These are phyloP conservation scores for Australoheros scitulus DNA, from an alignment of 2,113 vertebrate genomes.

Conservation along the genomic window DNA sequence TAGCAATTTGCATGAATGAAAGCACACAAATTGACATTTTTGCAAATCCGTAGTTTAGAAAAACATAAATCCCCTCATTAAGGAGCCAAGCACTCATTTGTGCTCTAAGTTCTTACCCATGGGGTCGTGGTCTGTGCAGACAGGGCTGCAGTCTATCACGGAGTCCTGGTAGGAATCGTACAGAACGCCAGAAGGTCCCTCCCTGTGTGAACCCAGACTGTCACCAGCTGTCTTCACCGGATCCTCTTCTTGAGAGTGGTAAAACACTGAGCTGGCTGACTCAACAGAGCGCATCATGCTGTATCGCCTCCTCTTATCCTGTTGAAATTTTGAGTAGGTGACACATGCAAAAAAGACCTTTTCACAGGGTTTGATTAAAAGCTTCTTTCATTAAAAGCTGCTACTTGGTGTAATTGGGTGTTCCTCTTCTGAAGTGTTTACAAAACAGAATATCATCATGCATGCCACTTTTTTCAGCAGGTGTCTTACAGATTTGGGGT, in stretches of 20 bases:
- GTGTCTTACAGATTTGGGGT: slow-evolving; percentile 82
- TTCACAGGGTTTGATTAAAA: slow-evolving; percentile 1
- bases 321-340: slow-evolving; percentile 34
- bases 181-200: slow-evolving; percentile 46
- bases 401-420: background rate
- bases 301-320: slow-evolving; percentile 89
- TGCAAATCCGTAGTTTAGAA: background rate
- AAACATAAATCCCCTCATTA: background rate
- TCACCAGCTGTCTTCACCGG: slow-evolving; percentile 59
- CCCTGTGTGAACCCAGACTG: slow-evolving; percentile 55
- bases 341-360: slow-evolving; percentile 14
- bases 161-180: slow-evolving; percentile 68
- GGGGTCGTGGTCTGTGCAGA: slow-evolving; percentile 68
- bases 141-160: slow-evolving; percentile 52
- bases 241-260: slow-evolving; percentile 92
- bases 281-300: slow-evolving; percentile 89
- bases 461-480: background rate
- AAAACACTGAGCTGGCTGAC: slow-evolving; percentile 92
- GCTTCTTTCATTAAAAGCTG: background rate
- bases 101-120: slow-evolving; percentile 53
- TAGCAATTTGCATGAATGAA: background rate
- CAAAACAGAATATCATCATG: background rate
- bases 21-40: slow-evolving; percentile 1
- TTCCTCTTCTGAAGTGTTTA: background rate
- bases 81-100: background rate